Evolutionary conservation across 2,113 vertebrate species (phyloP).

Genomic region (Aramus guarauna): DNA sequence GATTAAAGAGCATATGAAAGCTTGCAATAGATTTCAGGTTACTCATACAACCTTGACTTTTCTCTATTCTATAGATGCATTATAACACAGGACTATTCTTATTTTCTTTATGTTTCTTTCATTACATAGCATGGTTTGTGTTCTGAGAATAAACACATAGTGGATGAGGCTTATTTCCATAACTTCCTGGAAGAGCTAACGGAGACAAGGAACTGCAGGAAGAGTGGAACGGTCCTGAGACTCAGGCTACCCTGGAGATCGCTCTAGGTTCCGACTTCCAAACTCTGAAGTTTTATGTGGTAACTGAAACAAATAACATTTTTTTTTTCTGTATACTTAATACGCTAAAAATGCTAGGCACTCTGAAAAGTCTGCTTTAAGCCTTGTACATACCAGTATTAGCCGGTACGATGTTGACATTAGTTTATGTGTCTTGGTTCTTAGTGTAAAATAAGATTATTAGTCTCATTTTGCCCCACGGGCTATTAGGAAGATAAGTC

Average conservation of each 20-base stretch:
- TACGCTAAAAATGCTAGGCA: background rate
- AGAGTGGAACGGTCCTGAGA: background rate
- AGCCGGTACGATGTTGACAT: background rate
- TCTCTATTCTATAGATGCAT: background rate
- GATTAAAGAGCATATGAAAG: background rate
- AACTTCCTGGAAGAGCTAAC: background rate
- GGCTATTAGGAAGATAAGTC: background rate
- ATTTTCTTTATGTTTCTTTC: background rate
- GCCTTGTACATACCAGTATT: background rate
- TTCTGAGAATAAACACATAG: background rate
- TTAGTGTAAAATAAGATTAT: background rate
- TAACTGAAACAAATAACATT: background rate
- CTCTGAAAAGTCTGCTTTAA: background rate
- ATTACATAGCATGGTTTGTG: background rate
- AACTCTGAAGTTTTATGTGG: background rate
- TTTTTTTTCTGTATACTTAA: background rate
- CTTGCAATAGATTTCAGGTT: background rate
- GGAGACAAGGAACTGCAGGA: background rate
- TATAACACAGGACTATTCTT: background rate
- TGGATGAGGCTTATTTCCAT: background rate
- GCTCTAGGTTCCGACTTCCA: background rate
- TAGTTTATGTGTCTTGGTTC: background rate
- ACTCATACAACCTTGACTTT: background rate
- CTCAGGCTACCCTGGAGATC: background rate
- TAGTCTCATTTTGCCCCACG: background rate